phyloP scores from a whole-genome alignment of 53 echinoderm and acorn worm species.

The Echinometra lucunter region DNA sequence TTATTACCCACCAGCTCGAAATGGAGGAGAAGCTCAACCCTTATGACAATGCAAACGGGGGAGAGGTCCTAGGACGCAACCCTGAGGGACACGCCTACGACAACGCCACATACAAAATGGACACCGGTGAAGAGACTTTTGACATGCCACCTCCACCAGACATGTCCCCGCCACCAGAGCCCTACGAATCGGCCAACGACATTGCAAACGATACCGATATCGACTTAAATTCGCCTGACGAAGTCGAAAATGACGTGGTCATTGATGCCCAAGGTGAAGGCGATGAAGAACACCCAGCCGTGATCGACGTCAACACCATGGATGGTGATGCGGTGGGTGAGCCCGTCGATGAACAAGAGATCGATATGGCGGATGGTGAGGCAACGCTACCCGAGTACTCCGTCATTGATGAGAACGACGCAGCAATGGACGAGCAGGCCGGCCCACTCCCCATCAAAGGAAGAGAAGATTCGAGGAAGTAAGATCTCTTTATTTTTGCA shows the following conservation, averaged over 20 bases:
- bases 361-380: background rate
- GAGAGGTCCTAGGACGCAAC: background rate
- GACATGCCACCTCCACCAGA: background rate
- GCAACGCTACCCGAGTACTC: background rate
- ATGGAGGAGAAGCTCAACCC: too few relatives aligned
- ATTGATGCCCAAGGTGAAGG: background rate
- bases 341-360: background rate
- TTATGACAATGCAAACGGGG: background rate
- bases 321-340: background rate
- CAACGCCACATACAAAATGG: background rate
- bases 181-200: background rate
- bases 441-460: background rate
- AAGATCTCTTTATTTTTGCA: background rate
- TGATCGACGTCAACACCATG: background rate
- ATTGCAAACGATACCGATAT: background rate
- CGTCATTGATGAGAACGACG: background rate
- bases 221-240: background rate
- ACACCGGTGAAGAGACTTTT: background rate
- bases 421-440: background rate
- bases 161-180: background rate
- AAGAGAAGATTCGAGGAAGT: background rate
- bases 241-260: background rate
- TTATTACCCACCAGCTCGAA: too few relatives aligned
- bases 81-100: constrained; percentile 35
- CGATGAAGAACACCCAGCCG: background rate